phyloP scores from a whole-genome alignment of 2,797 vertebrate species.

The Clarias platycephalus region DNA sequence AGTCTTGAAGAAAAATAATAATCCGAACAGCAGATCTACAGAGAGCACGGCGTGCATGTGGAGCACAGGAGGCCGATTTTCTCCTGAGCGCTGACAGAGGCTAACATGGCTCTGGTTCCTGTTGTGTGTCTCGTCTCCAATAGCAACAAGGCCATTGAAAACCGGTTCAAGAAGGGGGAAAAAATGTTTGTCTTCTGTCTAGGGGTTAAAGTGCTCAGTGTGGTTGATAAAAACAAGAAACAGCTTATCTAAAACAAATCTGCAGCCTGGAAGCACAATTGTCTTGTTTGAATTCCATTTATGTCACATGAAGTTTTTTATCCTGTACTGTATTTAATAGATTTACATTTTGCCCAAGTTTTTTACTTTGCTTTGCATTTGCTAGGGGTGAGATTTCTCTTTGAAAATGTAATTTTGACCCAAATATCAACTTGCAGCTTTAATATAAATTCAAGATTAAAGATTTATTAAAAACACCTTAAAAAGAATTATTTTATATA shows the following conservation, averaged over 20 bases:
- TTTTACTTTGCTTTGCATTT: background rate
- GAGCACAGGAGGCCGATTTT: background rate
- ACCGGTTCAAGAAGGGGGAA: conserved; percentile 7
- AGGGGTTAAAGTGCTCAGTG: conserved; percentile 16
- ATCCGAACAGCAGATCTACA: background rate
- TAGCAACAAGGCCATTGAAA: conserved; percentile 42
- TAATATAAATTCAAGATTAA: background rate
- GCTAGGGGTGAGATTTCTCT: background rate
- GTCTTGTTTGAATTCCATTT: background rate
- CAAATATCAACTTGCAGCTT: background rate
- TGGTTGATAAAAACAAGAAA: background rate
- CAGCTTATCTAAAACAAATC: background rate
- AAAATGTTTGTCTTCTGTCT: conserved; percentile 22
- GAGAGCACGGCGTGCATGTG: background rate
- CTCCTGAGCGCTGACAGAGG: background rate
- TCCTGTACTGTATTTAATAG: background rate
- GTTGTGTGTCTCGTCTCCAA: conserved; percentile 43
- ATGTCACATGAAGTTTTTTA: background rate
- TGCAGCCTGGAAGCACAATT: background rate
- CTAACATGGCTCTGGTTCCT: conserved; percentile 13
- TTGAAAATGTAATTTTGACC: background rate
- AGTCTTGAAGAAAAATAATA: background rate
- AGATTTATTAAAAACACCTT: background rate
- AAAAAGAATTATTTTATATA: background rate
- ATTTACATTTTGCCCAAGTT: background rate